Percentiles rank a stretch among this genome's conserved stretches.
These are phyloP conservation scores for Anisognathus igniventris DNA, from an alignment of 2,797 vertebrate species.

Conservation along the genomic window DNA sequence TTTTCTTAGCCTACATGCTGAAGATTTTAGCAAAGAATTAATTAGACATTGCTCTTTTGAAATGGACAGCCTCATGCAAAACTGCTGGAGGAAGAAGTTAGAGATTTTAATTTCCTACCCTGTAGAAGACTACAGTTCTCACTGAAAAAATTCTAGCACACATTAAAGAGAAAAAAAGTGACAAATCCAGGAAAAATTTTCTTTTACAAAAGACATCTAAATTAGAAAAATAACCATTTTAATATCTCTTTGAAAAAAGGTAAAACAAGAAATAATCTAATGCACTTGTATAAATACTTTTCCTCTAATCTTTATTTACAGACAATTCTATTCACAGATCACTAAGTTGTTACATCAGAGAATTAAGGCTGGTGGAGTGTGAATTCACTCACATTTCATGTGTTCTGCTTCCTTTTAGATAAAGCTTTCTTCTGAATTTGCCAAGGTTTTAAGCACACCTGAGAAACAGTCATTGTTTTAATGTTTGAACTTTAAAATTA, in stretches of 20 bases:
- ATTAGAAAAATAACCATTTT: not conserved
- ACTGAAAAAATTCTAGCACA: not conserved
- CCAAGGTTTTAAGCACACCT: not conserved
- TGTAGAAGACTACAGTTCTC: not conserved
- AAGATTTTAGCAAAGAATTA: not conserved
- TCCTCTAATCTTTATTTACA: not conserved
- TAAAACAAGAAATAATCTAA: not conserved
- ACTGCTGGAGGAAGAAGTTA: not conserved
- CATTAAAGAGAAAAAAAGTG: not conserved
- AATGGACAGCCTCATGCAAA: not conserved
- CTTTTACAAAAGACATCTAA: not conserved
- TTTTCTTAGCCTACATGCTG: not conserved
- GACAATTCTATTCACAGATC: not conserved
- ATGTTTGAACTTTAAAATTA: not conserved
- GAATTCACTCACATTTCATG: not conserved
- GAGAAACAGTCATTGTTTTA: not conserved
- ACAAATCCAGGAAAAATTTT: not conserved
- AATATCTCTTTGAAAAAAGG: not conserved
- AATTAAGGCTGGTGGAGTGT: not conserved
- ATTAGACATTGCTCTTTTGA: not conserved
- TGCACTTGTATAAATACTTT: not conserved
- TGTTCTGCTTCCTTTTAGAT: not conserved
- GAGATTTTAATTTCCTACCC: not conserved
- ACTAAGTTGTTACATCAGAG: not conserved
- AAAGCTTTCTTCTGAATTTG: not conserved